Base-by-base conservation (phyloP, 1,140 invertebrate genomes). In the Aphidius gifuensis region DNA sequence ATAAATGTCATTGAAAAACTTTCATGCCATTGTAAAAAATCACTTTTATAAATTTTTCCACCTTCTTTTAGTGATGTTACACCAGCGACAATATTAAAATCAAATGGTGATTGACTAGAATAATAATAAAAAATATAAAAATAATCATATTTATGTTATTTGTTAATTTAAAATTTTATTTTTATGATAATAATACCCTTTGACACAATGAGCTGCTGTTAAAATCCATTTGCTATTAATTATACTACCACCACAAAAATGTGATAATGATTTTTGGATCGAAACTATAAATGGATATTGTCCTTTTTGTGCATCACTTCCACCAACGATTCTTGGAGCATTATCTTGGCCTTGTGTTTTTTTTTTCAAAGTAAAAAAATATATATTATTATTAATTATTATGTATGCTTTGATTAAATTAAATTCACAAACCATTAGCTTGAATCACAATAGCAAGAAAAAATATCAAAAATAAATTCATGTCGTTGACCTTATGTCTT, bases 161-260 rank as follows among this genome's bases (percentile, higher is more conserved):
- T 53, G 3, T 11, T 9, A 46, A 58, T 9, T 9, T 8, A 1
- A 58, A 48, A 45, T 48, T 23, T 43, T 51, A 9, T 2, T n/a
- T 50, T 23, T 5, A 46, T 9, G 2, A 32, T 5, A 51, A 4
- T 68, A 49, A 49, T 71, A 79, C 77, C 46, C 46, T 6, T 48
- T 21, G 1, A 84, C 68, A 61, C 85, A 87, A 61, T 87, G 86
- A 44, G 83, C 84, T 3, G 85, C 85, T 1, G 85, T 85, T 4
- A 87, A 69, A 40, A 86, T 76, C 65, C 75, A 84, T 58, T 77
- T 73, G 0, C 68, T 63, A 8, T 74, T 76, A n/a, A 87, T 69
- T 4, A 87, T 83, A 1, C 85, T 85, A 11, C 83, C 85, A 4
- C 85, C 85, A 51, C 85, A 87, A 49, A 75, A 75, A 44, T 83